These are phyloP conservation scores for Bubo blakistoni DNA, from an alignment of 2,113 vertebrate species.

Conservation along the genomic window DNA sequence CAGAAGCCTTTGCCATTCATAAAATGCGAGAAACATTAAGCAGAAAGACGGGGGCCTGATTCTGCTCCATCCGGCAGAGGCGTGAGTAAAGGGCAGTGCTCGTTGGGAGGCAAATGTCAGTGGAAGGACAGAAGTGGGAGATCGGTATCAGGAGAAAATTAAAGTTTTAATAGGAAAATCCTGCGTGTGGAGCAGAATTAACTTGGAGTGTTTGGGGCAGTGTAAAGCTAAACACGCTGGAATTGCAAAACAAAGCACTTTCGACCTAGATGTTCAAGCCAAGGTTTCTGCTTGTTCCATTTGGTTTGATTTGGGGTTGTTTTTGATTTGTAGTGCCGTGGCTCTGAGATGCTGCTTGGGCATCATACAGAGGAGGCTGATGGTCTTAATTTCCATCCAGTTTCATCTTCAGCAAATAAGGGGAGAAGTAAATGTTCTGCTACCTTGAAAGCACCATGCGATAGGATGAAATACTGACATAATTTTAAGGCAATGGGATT, in stretches of 20 bases:
- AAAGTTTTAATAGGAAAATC: neutral
- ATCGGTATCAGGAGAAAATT: neutral
- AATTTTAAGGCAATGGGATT: neutral
- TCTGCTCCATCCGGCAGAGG: neutral
- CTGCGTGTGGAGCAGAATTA: neutral
- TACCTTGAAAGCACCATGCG: rapidly evolving
- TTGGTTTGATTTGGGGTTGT: neutral
- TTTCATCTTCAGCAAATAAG: neutral
- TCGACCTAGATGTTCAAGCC: neutral
- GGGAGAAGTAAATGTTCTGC: neutral
- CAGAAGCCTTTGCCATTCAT: neutral
- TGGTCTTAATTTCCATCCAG: neutral
- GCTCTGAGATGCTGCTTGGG: neutral
- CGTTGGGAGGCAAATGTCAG: neutral
- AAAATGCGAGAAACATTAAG: neutral
- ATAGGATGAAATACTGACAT: neutral
- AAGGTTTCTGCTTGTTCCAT: neutral
- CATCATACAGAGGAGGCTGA: neutral
- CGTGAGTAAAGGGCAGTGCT: neutral
- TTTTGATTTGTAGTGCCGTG: neutral
- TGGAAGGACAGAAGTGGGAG: neutral
- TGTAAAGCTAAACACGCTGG: neutral
- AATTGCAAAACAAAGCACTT: neutral
- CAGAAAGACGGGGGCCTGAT: neutral
- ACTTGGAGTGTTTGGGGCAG: neutral